Base-by-base conservation (phyloP, 2,888 invertebrate genomes). In the Agrilus biguttatus region DNA sequence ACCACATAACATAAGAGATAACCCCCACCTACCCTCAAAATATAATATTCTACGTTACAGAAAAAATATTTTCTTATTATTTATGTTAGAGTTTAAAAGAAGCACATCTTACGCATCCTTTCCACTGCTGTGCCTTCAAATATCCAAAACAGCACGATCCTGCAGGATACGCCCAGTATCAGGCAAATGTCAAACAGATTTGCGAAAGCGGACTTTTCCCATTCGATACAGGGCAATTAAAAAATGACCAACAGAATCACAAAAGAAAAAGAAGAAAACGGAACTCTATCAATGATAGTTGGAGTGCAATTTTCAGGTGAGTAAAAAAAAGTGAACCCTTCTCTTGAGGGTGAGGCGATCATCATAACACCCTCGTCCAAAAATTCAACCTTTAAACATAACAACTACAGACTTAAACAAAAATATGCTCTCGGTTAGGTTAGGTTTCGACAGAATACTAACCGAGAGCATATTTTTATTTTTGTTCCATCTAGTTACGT, bases 41-140 rank as follows among this genome's bases (percentile, higher is more conserved):
- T n/a, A n/a, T n/a, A n/a, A n/a, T n/a, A n/a, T n/a, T n/a, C n/a
- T n/a, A n/a, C n/a, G n/a, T n/a, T 21, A 21, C 3, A 21, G 4
- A 21, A 21, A 21, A 21, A 21, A 6, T 21, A 21, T 21, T 10
- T 10, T 8, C 10, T 2, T 28, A 2, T 28, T 1, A 28, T 47
- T 52, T 50, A 45, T 52, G 55, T 4, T 62, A 85, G 84, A 73
- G 74, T 58, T 65, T 86, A 47, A 73, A 77, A 59, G 72, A 71
- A 55, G 85, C 85, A 0, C 72, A 72, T 57, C 67, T 91, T 46
- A 89, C 88, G 1, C 89, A 89, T 62, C 82, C 86, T 40, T 88
- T 89, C 63, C 90, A 91, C 58, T 91, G 91, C 67, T 91, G 91
- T 63, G 90, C 90, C 7, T 90, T 90, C 65, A 76, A 78, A 56